phyloP scores from a whole-genome alignment of 2,113 vertebrate genomes.

The Oreochromis aureus region DNA sequence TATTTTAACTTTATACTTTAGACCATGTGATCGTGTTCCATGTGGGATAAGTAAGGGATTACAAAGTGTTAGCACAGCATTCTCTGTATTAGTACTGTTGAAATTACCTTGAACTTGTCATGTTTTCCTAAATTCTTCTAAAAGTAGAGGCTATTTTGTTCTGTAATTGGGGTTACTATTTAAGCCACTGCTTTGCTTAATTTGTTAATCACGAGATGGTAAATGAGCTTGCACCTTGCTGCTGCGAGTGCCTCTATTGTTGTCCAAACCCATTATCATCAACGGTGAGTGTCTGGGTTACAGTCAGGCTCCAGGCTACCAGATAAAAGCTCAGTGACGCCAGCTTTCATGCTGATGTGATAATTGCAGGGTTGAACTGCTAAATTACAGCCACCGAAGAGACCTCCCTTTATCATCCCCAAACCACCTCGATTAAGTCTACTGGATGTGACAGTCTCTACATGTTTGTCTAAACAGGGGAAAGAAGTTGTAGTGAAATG shows the following conservation, averaged over 20 bases:
- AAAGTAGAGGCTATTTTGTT: not conserved
- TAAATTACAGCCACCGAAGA: constrained; percentile 7
- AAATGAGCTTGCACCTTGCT: not conserved
- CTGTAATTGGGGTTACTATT: not conserved
- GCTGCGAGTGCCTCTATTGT: not conserved
- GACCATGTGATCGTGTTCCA: not conserved
- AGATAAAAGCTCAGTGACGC: constrained; percentile 10
- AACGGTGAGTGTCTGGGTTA: not conserved
- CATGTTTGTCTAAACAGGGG: not conserved
- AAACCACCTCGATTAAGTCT: not conserved
- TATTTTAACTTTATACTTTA: not conserved
- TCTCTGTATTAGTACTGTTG: not conserved
- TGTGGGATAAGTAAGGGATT: not conserved
- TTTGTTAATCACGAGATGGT: not conserved
- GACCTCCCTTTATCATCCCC: not conserved
- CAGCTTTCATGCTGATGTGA: constrained; percentile 34
- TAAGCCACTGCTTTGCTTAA: not conserved
- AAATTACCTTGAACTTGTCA: not conserved
- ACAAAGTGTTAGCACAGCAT: not conserved
- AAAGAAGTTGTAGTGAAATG: not conserved
- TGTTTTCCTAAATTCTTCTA: not conserved
- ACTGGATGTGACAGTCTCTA: not conserved
- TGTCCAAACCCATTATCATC: constrained; percentile 5
- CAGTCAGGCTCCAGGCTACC: not conserved
- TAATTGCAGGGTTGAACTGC: constrained; percentile 37